Base-by-base conservation (phyloP, 2,797 vertebrate genomes). In the Dallia pectoralis region DNA sequence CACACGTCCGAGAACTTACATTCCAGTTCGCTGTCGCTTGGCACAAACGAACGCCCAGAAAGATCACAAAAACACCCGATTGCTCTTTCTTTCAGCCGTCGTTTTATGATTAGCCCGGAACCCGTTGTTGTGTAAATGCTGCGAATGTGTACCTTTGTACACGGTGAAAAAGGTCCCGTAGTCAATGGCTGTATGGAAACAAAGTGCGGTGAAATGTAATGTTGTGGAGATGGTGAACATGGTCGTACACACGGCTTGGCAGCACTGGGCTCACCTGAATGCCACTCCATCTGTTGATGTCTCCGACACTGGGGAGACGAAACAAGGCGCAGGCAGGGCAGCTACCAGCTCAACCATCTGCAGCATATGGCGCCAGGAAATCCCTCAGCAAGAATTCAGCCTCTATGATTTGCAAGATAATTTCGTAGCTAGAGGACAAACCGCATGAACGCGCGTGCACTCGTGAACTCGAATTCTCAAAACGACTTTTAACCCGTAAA, bases 311-410 rank as follows among this genome's bases (percentile, higher is more conserved):
- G 18, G 73, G 61, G 76, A 72, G 62, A 69, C 4, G 32, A 65
- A 63, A 75, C 48, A 48, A 75, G 74, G 63, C 47, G 44, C 33
- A 74, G 62, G 53, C 70, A 64, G 68, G 40, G 22, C 19, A 70
- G 72, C 63, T 67, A 29, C 61, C 56, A 29, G 25, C 62, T 22
- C 62, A n/a, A 53, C 79, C 82, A 79, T 84, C 75, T 81, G 77
- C 49, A 78, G 67, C 36, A 76, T 70, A 71, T 70, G 53, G 67
- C 72, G n/a, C 11, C 66, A 73, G 59, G 49, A 40, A 59, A 59
- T 27, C 40, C 40, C 40, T 44, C 53, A 59, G 53, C 53, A 59
- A 12, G 25, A 25, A 59, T 12, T 27, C 53, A 25, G 53, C 53
- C 11, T 22, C 53, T 59, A 27, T 8, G 53, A 59, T 59, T 59